Conservation (phyloP, 64 coral and sea anemone species). For the Dendrophyllia cribrosa region DNA sequence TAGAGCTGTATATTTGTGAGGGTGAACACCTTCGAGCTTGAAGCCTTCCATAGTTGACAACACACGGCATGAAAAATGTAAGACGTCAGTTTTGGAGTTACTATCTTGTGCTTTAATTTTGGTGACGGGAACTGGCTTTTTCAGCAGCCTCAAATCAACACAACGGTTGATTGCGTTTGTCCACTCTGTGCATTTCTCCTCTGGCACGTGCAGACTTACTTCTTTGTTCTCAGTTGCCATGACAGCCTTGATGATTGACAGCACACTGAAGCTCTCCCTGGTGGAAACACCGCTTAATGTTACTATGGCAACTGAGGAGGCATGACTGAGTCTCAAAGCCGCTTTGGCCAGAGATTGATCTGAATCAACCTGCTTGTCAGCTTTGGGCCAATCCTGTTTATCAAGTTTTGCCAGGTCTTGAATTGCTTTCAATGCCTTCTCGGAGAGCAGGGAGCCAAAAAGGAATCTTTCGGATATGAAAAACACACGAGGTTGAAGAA, state of each 20-base stretch:
- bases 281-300: background rate
- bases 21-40: background rate
- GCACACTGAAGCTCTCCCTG: slow-evolving; percentile 1
- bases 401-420: slow-evolving; percentile 3
- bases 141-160: background rate
- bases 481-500: slow-evolving; percentile 21
- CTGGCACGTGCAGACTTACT: background rate
- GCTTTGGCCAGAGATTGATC: slow-evolving; percentile 58
- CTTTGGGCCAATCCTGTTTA: background rate
- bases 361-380: background rate
- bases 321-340: slow-evolving; percentile 69
- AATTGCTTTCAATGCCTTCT: slow-evolving; percentile 41
- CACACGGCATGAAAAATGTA: background rate
- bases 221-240: background rate
- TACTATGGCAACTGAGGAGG: slow-evolving; percentile 70
- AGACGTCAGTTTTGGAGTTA: background rate
- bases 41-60: background rate
- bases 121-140: background rate
- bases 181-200: background rate
- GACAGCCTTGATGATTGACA: slow-evolving; percentile 22
- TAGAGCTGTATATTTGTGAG: background rate
- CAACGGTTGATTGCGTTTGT: background rate
- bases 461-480: slow-evolving; percentile 15
- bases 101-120: background rate
- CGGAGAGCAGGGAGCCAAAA: slow-evolving; percentile 34